Evolutionary conservation across 2,888 invertebrate genomes (phyloP), one percentile per base, ranked within the genome.

Genomic region (Hanleya hanleyi): DNA sequence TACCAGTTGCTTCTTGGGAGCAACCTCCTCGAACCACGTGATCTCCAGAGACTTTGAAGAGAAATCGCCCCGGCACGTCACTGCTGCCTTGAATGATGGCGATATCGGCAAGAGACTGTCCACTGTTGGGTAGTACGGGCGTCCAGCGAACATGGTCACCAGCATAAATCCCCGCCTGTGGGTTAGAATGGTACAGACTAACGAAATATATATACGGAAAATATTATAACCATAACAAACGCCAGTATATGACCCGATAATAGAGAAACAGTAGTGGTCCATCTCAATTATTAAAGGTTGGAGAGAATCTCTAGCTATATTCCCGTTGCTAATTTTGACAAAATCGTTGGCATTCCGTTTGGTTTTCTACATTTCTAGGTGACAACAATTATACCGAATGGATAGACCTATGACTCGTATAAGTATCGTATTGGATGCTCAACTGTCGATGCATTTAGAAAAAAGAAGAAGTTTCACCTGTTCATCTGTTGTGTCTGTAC

Each of bases 101-200:
- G 32, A 78, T 35, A 1, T 29, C 18, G 38, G n/a, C 15, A 26
- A 49, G 29, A n/a, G 29, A 6, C 26, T 22, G 49, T 50, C 26
- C 65, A 4, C 15, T 36, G 36, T 15, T 1, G 7, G 41, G 41
- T 26, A 50, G 37, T 12, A 71, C 51, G 26, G 67, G 38, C 26
- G 29, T 51, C 71, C 71, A 71, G 57, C 67, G 93, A 0, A 97
- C 97, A 37, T 96, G 97, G 88, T 98, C 97, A 72, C 98, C 98
- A 71, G 95, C 98, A 89, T 98, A 98, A 90, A 98, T 98, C 61
- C 98, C 98, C 86, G 96, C 94, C 96, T 96, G 84, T 7, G 61
- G 67, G 22, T n/a, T 22, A 33, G 33, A 61, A 15, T 4, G 5
- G 1, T 2, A 1, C 15, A 61, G n/a, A 1, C 18, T n/a, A 18